Evolutionary conservation across 1,140 invertebrate genomes (phyloP).

Genomic region (Cyclina sinensis): DNA sequence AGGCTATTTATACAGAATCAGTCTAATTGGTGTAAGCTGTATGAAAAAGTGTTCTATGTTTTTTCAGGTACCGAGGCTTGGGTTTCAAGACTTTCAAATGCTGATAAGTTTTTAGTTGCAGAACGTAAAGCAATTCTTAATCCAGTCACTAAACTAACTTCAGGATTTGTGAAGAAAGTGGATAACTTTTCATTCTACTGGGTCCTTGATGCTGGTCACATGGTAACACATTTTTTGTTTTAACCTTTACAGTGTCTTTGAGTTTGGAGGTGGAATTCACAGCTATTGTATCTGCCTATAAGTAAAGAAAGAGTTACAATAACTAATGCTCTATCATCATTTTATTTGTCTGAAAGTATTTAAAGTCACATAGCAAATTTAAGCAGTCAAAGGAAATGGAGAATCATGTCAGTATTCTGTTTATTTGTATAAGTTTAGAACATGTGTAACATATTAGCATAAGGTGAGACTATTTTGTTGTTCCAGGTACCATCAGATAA

Average conservation of each 20-base stretch:
- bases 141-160: conserved; percentile 87
- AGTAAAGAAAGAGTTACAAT: background rate
- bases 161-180: conserved; percentile 90
- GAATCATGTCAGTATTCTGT: background rate
- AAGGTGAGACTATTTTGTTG: background rate
- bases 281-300: background rate
- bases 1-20: no score
- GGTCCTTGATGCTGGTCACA: conserved; percentile 91
- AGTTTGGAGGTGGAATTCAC: background rate
- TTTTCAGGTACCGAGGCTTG: conserved; percentile 90
- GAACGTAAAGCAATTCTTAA: conserved; percentile 88
- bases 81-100: conserved; percentile 91
- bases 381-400: background rate
- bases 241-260: background rate
- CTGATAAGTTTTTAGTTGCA: conserved; percentile 88
- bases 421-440: background rate
- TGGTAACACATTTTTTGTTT: conserved; percentile 86
- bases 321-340: background rate
- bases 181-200: conserved; percentile 92
- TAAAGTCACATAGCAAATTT: background rate
- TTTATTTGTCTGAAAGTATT: background rate
- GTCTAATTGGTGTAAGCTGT: no score
- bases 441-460: background rate
- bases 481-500: conserved; percentile 77
- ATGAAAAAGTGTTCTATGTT: background rate